Evolutionary conservation across 2,113 vertebrate species (phyloP).

Genomic region (Typhlomys cinereus): DNA sequence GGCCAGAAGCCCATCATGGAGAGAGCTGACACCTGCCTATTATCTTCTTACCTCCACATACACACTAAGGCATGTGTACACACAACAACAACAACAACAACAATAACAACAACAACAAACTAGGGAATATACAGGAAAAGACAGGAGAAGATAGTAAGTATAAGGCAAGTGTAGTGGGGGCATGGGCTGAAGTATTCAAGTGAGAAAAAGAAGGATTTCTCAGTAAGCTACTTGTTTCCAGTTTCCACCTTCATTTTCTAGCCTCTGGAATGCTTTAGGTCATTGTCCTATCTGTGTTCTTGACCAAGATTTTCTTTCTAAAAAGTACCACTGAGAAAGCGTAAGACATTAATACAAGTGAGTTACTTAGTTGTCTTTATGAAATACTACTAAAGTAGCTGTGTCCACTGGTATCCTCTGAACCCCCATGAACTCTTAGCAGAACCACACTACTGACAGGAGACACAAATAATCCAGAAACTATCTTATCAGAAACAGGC

Average conservation of each 20-base stretch:
- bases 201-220: background rate
- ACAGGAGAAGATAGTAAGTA: background rate
- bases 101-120: too few species aligned
- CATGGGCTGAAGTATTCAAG: background rate
- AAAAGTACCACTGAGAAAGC: background rate
- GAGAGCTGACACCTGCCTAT: too few species aligned
- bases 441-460: slow-evolving; percentile 43
- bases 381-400: background rate
- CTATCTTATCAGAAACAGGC: background rate
- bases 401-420: background rate
- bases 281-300: background rate
- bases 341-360: background rate
- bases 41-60: too few species aligned
- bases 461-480: slow-evolving; percentile 46
- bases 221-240: background rate
- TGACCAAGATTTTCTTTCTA: background rate
- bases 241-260: background rate
- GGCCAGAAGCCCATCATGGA: too few species aligned
- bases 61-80: too few species aligned
- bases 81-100: too few species aligned
- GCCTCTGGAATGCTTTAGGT: background rate
- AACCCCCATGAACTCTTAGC: background rate
- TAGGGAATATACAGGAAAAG: too few species aligned
- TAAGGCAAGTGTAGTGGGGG: background rate
- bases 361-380: background rate